These are phyloP conservation scores for Micropoecilia bifurca DNA, from an alignment of 2,797 vertebrate species.

Conservation along the genomic window DNA sequence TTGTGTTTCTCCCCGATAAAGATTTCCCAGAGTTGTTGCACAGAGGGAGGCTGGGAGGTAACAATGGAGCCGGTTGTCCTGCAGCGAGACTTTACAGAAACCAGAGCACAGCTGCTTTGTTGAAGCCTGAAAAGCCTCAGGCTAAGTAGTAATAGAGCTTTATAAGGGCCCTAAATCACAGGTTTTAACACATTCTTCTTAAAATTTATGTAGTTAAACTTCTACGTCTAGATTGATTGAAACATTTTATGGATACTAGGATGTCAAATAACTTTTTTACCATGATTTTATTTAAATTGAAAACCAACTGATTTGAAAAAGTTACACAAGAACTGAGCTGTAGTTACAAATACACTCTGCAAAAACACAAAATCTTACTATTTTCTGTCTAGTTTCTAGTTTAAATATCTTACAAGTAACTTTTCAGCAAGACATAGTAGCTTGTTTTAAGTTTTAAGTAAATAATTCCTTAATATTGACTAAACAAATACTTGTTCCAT, in stretches of 20 bases:
- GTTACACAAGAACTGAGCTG: neutral
- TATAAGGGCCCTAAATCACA: conserved; percentile 32
- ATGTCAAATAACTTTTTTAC: neutral
- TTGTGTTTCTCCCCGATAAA: conserved; percentile 32
- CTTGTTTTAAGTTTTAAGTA: too few relatives aligned
- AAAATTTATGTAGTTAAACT: neutral
- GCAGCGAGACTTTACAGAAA: conserved; percentile 18
- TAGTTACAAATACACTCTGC: neutral
- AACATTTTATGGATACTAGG: neutral
- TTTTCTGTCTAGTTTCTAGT: too few relatives aligned
- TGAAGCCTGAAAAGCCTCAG: conserved; percentile 24
- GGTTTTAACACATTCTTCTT: conserved; percentile 15
- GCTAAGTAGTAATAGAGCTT: conserved; percentile 42
- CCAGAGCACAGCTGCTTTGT: conserved; percentile 47
- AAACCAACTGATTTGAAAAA: neutral
- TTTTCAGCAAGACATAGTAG: too few relatives aligned
- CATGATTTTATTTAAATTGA: neutral
- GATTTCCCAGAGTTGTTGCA: conserved; percentile 20
- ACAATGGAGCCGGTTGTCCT: conserved; percentile 69
- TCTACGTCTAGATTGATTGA: neutral
- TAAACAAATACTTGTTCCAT: too few relatives aligned
- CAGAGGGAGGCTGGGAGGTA: conserved; percentile 18
- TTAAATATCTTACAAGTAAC: too few relatives aligned
- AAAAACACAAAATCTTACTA: too few relatives aligned
- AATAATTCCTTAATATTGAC: too few relatives aligned